phyloP scores from a whole-genome alignment of 2,888 invertebrate species.

The Lasioglossum lativentre region DNA sequence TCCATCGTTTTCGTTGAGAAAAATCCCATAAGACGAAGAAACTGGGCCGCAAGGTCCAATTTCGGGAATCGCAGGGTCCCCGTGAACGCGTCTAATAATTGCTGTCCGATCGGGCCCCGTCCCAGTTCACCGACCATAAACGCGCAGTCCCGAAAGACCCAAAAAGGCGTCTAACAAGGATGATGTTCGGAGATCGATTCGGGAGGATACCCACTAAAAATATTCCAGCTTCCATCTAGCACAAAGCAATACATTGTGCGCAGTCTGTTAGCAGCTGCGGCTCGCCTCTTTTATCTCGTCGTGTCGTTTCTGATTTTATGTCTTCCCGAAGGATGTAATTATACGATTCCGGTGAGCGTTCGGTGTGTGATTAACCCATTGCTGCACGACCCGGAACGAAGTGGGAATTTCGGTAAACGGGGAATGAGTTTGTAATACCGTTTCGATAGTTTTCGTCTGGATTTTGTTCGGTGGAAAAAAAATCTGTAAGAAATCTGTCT shows the following conservation, averaged over 20 bases:
- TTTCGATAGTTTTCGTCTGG: not conserved
- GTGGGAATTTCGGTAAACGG: not conserved
- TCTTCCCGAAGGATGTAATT: constrained; percentile 51
- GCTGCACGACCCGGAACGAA: not conserved
- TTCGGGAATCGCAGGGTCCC: constrained; percentile 74
- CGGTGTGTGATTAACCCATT: constrained; percentile 47
- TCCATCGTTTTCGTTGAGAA: constrained; percentile 35
- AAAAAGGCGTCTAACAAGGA: constrained; percentile 51
- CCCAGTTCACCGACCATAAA: constrained; percentile 59
- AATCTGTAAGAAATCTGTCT: not conserved
- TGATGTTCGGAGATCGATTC: constrained; percentile 48
- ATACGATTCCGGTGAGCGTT: constrained; percentile 46
- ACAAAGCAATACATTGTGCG: constrained; percentile 57
- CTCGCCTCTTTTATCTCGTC: constrained; percentile 49
- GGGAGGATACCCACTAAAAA: constrained; percentile 30
- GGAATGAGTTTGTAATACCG: not conserved
- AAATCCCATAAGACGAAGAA: constrained; percentile 58
- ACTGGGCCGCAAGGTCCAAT: constrained; percentile 71
- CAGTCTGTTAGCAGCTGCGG: constrained; percentile 25
- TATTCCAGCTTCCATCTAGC: constrained; percentile 41
- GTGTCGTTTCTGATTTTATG: constrained; percentile 52
- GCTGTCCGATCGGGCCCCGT: constrained; percentile 67
- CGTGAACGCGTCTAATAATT: constrained; percentile 74
- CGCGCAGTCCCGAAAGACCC: constrained; percentile 48
- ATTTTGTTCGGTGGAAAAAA: not conserved